These are phyloP conservation scores for Tokudaia tokunoshimensis DNA, from an alignment of 2,797 vertebrate species.

Conservation along the genomic window DNA sequence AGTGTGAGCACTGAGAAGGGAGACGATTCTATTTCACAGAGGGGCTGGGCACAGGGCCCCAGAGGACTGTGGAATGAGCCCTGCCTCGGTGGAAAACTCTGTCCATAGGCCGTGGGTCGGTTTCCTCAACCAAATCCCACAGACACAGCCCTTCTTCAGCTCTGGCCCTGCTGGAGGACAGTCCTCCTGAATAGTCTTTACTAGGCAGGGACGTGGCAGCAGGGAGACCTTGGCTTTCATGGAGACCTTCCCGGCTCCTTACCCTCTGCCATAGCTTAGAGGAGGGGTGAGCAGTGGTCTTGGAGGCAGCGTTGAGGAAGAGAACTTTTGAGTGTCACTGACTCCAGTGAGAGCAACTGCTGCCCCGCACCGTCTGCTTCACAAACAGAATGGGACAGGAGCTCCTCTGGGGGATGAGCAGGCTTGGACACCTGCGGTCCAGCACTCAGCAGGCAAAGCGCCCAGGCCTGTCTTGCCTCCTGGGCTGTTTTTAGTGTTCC, in stretches of 20 bases:
- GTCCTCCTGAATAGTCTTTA: not conserved
- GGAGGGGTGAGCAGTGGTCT: not conserved
- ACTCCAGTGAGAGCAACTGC: not conserved
- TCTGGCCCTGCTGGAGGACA: too few relatives aligned
- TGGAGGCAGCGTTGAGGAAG: not conserved
- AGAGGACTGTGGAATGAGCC: not conserved
- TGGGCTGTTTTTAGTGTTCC: not conserved
- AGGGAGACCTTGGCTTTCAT: not conserved
- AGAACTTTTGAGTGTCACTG: not conserved
- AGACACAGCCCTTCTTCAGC: not conserved
- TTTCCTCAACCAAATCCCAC: not conserved
- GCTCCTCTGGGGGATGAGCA: not conserved
- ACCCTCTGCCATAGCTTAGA: not conserved
- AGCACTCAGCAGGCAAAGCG: not conserved
- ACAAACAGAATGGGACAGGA: not conserved
- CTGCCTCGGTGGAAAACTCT: not conserved
- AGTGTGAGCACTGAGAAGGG: not conserved
- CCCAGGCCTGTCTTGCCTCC: not conserved
- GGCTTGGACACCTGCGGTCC: not conserved
- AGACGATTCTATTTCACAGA: slow-evolving; percentile 11
- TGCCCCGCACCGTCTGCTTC: not conserved
- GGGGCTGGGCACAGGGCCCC: not conserved
- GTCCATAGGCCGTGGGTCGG: not conserved
- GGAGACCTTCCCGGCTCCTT: not conserved
- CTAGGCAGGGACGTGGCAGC: too few relatives aligned